phyloP scores from a whole-genome alignment of 2,888 invertebrate species.

The Synergus itoensis region DNA sequence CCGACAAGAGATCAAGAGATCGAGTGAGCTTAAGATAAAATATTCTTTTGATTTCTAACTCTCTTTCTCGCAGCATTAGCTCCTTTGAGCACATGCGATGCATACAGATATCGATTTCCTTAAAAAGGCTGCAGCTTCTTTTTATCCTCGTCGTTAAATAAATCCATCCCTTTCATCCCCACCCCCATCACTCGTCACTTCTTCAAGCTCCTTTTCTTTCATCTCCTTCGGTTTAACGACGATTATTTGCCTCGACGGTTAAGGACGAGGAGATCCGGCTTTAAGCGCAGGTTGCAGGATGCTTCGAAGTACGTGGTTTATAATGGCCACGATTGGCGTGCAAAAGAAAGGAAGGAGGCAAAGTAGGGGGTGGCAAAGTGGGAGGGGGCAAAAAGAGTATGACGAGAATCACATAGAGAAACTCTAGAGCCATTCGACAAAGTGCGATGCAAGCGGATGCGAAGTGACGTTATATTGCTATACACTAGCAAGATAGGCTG shows the following conservation, averaged over 20 bases:
- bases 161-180: constrained; percentile 24
- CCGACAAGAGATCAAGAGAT: constrained; percentile 4
- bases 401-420: constrained; percentile 37
- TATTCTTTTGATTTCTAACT: constrained; percentile 41
- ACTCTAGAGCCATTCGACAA: constrained; percentile 30
- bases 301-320: constrained; percentile 47
- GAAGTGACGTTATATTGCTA: constrained; percentile 34
- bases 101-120: constrained; percentile 28
- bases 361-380: neutral
- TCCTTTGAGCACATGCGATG: constrained; percentile 21
- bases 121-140: constrained; percentile 24
- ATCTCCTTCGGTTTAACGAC: constrained; percentile 53
- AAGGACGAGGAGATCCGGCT: constrained; percentile 40
- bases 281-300: constrained; percentile 28
- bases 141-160: constrained; percentile 23
- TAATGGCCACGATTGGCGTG: constrained; percentile 46
- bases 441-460: constrained; percentile 39
- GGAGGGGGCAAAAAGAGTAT: neutral
- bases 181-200: constrained; percentile 13
- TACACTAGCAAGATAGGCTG: constrained; percentile 14
- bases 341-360: constrained; percentile 6
- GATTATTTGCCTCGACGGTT: constrained; percentile 52
- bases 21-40: constrained; percentile 24
- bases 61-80: constrained; percentile 37
- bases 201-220: constrained; percentile 33